Base-by-base conservation (phyloP, 2,888 invertebrate genomes). In the Agrochola circellaris region DNA sequence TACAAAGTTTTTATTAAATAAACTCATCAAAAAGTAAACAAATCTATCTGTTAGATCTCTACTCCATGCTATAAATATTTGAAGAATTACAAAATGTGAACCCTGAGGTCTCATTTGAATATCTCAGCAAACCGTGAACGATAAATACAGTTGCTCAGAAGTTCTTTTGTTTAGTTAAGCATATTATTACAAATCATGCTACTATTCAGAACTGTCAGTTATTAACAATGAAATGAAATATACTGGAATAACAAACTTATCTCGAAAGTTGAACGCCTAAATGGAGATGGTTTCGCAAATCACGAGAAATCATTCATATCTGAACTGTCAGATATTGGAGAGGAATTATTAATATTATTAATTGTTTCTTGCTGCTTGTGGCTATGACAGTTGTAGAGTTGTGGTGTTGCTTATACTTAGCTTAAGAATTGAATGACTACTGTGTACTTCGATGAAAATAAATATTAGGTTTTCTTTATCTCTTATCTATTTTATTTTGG, bases 201-300 rank as follows among this genome's bases (percentile, higher is more conserved):
- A 81, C 70, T 54, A 76, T 73, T 79, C 61, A 70, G n/a, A n/a
- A 58, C 69, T 64, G 74, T 69, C 83, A 78, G 73, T 65, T 73
- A 71, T 54, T 38, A 79, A 83, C 71, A 79, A 68, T 77, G 62
- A 79, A 83, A 65, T 88, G 65, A 83, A 83, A 79, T 77, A 73
- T 80, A 80, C 89, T 88, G 86, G 34, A 89, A 90, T 87, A 90
- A 90, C 83, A 89, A 75, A 72, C 73, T 81, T 84, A 90, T 87
- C 85, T 87, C 56, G 45, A 81, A 84, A 87, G 64, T 81, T 81
- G n/a, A 54, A 67, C 64, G 26, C n/a, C 30, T 34, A 71, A 85
- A 79, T 77, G 69, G 58, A 73, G 71, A 87, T 61, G 30, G 45
- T 65, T 66, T 45, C 45, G 54, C 48, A 45, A 75, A 75, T 67